Conservation (phyloP, 1,140 invertebrate species). For the Schlechtendalia chinensis region DNA sequence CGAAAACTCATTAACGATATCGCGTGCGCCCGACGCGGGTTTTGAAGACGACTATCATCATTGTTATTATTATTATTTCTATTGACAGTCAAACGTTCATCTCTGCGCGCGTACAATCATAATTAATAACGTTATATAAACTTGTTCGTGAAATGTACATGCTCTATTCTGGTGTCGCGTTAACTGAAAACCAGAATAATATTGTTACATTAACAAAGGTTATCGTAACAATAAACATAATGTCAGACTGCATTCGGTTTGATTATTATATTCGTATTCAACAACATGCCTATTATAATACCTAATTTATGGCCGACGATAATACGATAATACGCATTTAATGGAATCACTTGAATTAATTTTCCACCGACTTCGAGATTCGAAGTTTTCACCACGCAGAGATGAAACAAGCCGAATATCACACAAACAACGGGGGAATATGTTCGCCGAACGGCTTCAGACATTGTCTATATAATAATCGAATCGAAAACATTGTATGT, state of each 20-base stretch:
- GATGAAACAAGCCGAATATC: too few relatives aligned
- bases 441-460: too few relatives aligned
- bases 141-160: background rate
- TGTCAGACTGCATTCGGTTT: background rate
- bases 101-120: too few relatives aligned
- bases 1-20: constrained; percentile 1
- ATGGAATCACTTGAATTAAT: background rate
- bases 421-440: too few relatives aligned
- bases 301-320: background rate
- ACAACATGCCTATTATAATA: background rate
- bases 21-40: background rate
- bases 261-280: background rate
- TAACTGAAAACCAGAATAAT: background rate
- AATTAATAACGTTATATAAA: background rate
- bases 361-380: too few relatives aligned
- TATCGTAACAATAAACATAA: too few relatives aligned
- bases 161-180: too few relatives aligned
- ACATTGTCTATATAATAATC: too few relatives aligned
- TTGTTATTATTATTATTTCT: constrained; percentile 17
- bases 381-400: too few relatives aligned
- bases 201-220: background rate
- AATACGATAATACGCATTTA: too few relatives aligned
- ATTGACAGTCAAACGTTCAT: background rate
- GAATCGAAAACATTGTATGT: too few relatives aligned
- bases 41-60: too few relatives aligned